Conservation (phyloP, 1,140 invertebrate genomes). For the Microplitis demolitor region DNA sequence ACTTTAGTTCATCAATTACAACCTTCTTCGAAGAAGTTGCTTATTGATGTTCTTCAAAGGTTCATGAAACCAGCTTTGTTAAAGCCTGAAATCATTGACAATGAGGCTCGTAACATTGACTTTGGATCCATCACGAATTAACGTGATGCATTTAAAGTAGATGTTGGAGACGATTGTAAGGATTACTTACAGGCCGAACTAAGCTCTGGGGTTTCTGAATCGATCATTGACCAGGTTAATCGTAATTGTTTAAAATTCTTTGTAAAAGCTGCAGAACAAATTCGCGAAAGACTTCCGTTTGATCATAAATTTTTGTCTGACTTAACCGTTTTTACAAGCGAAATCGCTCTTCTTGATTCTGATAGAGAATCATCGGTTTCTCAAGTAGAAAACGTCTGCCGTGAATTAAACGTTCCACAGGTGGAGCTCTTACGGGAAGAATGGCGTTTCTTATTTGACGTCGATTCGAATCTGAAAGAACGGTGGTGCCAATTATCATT, state of each 20-base stretch:
- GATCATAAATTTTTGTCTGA: constrained; percentile 20
- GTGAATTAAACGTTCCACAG: not conserved
- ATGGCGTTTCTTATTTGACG: constrained; percentile 6
- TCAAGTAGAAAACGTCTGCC: not conserved
- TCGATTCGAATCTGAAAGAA: not conserved
- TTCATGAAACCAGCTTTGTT: constrained; percentile 7
- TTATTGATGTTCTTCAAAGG: not conserved
- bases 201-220: not conserved
- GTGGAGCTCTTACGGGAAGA: not conserved
- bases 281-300: constrained; percentile 12
- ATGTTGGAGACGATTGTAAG: constrained; percentile 5
- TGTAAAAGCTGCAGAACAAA: constrained; percentile 14
- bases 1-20: constrained; percentile 18
- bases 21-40: constrained; percentile 4
- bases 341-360: not conserved
- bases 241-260: constrained; percentile 14
- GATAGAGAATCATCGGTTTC: not conserved
- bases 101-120: not conserved
- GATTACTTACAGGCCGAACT: not conserved
- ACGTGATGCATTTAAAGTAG: not conserved
- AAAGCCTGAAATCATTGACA: not conserved
- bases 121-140: not conserved
- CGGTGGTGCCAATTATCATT: constrained; percentile 15
- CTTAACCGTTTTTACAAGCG: not conserved
- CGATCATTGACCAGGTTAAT: not conserved